phyloP scores from a whole-genome alignment of 1,140 invertebrate species.

The Epicauta chinensis region DNA sequence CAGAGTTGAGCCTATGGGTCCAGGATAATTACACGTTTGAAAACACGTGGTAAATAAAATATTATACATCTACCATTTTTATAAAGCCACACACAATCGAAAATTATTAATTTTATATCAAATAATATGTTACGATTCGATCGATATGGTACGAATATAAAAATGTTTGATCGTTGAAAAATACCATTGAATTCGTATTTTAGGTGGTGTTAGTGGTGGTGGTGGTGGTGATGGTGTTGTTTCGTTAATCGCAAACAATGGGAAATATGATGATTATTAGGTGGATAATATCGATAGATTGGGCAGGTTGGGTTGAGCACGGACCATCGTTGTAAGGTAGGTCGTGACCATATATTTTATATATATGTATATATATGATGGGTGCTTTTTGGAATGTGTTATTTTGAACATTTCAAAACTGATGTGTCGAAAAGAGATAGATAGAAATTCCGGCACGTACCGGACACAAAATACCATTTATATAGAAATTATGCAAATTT shows the following conservation, averaged over 20 bases:
- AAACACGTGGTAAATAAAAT: conserved; percentile 27
- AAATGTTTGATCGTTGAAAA: no score
- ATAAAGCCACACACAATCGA: background rate
- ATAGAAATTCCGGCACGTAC: conserved; percentile 18
- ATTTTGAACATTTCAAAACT: conserved; percentile 8
- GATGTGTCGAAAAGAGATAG: no score
- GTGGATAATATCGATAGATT: conserved; percentile 23
- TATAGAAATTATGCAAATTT: no score
- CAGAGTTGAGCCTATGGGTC: conserved; percentile 23
- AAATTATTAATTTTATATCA: background rate
- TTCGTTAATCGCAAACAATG: conserved; percentile 22
- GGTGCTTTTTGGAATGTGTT: conserved; percentile 15
- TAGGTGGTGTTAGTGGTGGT: no score
- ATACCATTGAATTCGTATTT: no score
- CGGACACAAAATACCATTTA: no score
- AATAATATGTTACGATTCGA: conserved; percentile 12
- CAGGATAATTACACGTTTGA: conserved; percentile 29
- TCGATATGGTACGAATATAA: conserved; percentile 4
- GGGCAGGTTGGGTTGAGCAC: conserved; percentile 9
- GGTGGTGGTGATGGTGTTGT: background rate
- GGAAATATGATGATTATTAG: conserved; percentile 21
- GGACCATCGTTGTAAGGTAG: conserved; percentile 17
- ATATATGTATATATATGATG: background rate
- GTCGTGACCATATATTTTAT: conserved; percentile 7
- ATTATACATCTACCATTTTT: conserved; percentile 10